Evolutionary conservation across 2,888 invertebrate species (phyloP).

Genomic region (Phyto melanocephala): DNA sequence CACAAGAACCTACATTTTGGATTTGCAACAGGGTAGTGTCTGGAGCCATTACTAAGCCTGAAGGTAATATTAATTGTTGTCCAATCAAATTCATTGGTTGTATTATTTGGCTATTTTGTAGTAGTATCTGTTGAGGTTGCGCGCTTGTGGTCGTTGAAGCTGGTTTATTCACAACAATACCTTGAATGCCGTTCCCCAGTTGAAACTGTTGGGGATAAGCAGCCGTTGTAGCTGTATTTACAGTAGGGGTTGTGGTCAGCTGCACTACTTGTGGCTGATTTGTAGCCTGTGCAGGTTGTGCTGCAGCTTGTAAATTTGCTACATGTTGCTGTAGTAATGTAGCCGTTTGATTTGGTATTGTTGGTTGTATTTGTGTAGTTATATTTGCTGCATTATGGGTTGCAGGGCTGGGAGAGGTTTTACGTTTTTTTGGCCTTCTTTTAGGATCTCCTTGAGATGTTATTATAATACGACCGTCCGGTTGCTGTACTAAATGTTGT

Average conservation of each 20-base stretch:
- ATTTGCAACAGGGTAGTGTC: constrained; percentile 88
- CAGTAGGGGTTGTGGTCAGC: constrained; percentile 77
- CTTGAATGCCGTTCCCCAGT: constrained; percentile 88
- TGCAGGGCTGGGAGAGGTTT: constrained; percentile 79
- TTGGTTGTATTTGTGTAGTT: constrained; percentile 78
- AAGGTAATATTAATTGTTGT: constrained; percentile 91
- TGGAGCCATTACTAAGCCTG: constrained; percentile 91
- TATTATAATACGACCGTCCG: constrained; percentile 78
- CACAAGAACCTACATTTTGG: constrained; percentile 85
- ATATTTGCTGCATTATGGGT: constrained; percentile 70
- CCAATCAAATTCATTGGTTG: constrained; percentile 91
- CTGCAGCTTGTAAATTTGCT: constrained; percentile 62
- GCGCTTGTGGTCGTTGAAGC: constrained; percentile 77
- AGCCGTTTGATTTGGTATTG: constrained; percentile 74
- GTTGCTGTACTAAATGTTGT: constrained; percentile 81
- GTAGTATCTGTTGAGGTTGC: constrained; percentile 79
- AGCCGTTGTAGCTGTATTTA: constrained; percentile 79
- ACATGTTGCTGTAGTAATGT: constrained; percentile 67
- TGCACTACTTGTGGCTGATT: constrained; percentile 73
- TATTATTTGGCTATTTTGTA: constrained; percentile 83
- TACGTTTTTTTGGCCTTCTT: constrained; percentile 86
- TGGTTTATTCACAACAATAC: constrained; percentile 82
- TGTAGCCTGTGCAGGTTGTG: constrained; percentile 73
- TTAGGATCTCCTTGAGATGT: constrained; percentile 84
- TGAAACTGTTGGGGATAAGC: constrained; percentile 87